Percentiles rank a stretch among this genome's conserved stretches.
Evolutionary conservation across 1,140 invertebrate species (phyloP).

Genomic region (Anthonomus grandis): DNA sequence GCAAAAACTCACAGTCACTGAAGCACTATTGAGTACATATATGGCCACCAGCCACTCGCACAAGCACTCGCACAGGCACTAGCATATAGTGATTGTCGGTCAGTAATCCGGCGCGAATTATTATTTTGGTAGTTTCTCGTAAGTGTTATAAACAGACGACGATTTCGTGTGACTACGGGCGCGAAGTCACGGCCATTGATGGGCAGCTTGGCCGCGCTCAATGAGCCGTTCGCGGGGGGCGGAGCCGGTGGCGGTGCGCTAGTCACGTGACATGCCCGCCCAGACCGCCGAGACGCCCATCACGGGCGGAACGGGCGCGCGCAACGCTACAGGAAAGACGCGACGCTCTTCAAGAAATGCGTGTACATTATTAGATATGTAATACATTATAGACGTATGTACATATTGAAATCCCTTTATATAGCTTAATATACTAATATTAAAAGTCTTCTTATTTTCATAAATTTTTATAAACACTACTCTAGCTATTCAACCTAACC

Average conservation of each 20-base stretch:
- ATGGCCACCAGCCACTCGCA: conserved; percentile 48
- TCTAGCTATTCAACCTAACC: no score
- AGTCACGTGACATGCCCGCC: conserved; percentile 40
- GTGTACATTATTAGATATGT: no score
- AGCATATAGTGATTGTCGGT: neutral
- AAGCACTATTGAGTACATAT: conserved; percentile 53
- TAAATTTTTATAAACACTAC: no score
- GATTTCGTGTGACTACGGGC: conserved; percentile 42
- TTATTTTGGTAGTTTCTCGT: no score
- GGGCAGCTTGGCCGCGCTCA: conserved; percentile 26
- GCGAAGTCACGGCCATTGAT: conserved; percentile 48
- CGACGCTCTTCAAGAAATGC: no score
- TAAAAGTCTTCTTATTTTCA: no score
- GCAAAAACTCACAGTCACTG: conserved; percentile 37
- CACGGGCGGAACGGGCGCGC: conserved; percentile 23
- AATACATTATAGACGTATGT: no score
- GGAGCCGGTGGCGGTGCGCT: conserved; percentile 31
- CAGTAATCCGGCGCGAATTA: no score
- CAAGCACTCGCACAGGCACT: conserved; percentile 27
- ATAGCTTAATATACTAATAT: no score
- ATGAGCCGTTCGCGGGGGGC: conserved; percentile 17
- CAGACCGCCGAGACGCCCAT: conserved; percentile 20
- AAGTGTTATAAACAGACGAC: no score
- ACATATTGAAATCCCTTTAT: no score
- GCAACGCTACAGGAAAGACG: no score